A percentile compares a stretch with the other conserved stretches of the same genome.
These are phyloP conservation scores for Ceratina australensis DNA, from an alignment of 1,140 invertebrate genomes.

Conservation along the genomic window DNA sequence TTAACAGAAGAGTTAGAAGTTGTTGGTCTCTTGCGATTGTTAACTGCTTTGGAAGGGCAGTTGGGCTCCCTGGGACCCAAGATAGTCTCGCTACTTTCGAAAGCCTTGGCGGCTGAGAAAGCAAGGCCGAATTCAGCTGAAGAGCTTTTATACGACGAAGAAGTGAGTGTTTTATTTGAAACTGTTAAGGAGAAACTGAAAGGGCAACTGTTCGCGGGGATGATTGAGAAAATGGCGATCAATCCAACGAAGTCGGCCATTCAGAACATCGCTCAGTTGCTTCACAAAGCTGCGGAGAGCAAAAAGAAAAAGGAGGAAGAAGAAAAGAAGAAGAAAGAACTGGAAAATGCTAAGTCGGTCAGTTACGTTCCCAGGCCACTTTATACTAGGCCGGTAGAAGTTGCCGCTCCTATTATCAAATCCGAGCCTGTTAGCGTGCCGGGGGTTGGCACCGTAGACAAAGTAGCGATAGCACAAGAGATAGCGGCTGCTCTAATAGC, in stretches of 20 bases:
- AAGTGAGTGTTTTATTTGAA: conserved; percentile 87
- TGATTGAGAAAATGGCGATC: conserved; percentile 84
- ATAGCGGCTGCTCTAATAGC: conserved; percentile 87
- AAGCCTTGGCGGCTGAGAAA: conserved; percentile 88
- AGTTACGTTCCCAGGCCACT: conserved; percentile 65
- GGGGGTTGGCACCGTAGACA: conserved; percentile 85
- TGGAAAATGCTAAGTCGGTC: conserved; percentile 64
- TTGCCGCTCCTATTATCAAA: conserved; percentile 61
- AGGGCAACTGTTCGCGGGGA: conserved; percentile 88
- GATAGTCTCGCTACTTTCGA: conserved; percentile 86
- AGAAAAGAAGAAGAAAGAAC: conserved; percentile 69
- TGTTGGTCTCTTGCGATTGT: conserved; percentile 85
- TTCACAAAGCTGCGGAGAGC: conserved; percentile 82
- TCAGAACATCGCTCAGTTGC: conserved; percentile 84
- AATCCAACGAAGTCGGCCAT: conserved; percentile 82
- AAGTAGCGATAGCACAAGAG: conserved; percentile 87
- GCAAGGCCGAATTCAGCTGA: conserved; percentile 86
- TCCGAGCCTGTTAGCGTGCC: conserved; percentile 82
- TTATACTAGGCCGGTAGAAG: conserved; percentile 64
- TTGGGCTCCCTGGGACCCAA: conserved; percentile 89
- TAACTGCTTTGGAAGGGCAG: conserved; percentile 89
- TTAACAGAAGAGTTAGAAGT: conserved; percentile 76
- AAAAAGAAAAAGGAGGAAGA: conserved; percentile 80
- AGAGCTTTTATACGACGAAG: conserved; percentile 84
- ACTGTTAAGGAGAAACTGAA: conserved; percentile 92